phyloP scores from a whole-genome alignment of 2,797 vertebrate species.

The Liasis olivaceus region DNA sequence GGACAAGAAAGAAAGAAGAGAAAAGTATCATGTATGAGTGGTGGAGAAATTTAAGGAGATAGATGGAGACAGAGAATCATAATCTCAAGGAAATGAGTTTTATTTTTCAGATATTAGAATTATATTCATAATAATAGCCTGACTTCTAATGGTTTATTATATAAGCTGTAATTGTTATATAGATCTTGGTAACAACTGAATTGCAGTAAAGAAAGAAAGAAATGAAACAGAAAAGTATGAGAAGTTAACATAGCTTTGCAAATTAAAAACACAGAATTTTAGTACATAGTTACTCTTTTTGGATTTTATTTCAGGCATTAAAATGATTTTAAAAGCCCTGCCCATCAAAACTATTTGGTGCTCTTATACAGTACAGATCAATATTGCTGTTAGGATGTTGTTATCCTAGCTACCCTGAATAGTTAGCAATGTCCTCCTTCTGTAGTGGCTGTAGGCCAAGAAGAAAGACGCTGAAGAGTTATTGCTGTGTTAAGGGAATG shows the following conservation, averaged over 20 bases:
- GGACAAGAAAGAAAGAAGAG: neutral
- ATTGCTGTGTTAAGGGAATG: slow-evolving; percentile 6
- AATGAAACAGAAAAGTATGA: neutral
- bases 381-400: neutral
- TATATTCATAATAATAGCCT: neutral
- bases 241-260: neutral
- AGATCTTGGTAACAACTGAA: neutral
- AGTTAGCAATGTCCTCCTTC: slow-evolving; percentile 6
- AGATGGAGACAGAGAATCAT: neutral
- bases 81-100: neutral
- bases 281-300: slow-evolving; percentile 1
- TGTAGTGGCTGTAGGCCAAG: slow-evolving; percentile 7
- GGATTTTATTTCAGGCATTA: slow-evolving; percentile 2
- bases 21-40: neutral
- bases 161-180: neutral
- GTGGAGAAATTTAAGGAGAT: neutral
- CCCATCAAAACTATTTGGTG: neutral
- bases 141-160: neutral
- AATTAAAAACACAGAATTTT: neutral
- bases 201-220: neutral
- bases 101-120: neutral
- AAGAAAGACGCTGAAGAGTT: slow-evolving; percentile 7
- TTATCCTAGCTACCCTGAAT: neutral
- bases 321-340: neutral
- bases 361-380: neutral